These are phyloP conservation scores for Tenualosa ilisha DNA, from an alignment of 2,797 vertebrate genomes.

Conservation along the genomic window DNA sequence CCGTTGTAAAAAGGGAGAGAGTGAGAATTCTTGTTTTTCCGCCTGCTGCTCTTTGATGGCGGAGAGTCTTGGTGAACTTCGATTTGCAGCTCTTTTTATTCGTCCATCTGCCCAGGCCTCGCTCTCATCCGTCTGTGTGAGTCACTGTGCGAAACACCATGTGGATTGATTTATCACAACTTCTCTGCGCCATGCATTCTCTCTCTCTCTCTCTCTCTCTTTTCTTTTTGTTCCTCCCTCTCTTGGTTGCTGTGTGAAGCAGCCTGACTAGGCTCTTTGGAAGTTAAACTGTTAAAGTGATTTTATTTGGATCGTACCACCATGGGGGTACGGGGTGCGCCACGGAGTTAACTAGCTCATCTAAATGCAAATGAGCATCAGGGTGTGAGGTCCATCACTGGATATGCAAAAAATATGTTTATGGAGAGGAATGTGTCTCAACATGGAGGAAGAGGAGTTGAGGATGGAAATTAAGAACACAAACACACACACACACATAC, in stretches of 20 bases:
- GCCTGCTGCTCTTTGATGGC: conserved; percentile 3
- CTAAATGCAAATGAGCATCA: conserved; percentile 56
- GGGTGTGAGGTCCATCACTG: conserved; percentile 35
- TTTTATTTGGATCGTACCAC: conserved; percentile 39
- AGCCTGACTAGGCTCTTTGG: conserved; percentile 33
- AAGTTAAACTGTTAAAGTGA: conserved; percentile 33
- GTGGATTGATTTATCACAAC: conserved; percentile 48
- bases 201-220: conserved; percentile 31
- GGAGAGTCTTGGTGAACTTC: conserved; percentile 6
- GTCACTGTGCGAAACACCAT: conserved; percentile 34
- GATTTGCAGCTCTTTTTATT: conserved; percentile 20
- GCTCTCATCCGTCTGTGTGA: conserved; percentile 36
- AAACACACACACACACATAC: conserved; percentile 14
- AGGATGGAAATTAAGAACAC: conserved; percentile 22
- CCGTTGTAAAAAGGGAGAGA: background rate
- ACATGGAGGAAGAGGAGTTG: conserved; percentile 19
- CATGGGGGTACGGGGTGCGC: conserved; percentile 27
- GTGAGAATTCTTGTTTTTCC: background rate
- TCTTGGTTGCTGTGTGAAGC: background rate
- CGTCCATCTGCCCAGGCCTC: conserved; percentile 30
- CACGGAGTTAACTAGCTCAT: conserved; percentile 50
- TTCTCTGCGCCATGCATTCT: conserved; percentile 29
- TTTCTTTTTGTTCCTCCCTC: conserved; percentile 19
- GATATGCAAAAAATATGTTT: conserved; percentile 39
- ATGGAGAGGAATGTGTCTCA: conserved; percentile 38